Evolutionary conservation across 2,113 vertebrate species (phyloP), one percentile per base, ranked within the genome.

Genomic region (Bungarus multicinctus): DNA sequence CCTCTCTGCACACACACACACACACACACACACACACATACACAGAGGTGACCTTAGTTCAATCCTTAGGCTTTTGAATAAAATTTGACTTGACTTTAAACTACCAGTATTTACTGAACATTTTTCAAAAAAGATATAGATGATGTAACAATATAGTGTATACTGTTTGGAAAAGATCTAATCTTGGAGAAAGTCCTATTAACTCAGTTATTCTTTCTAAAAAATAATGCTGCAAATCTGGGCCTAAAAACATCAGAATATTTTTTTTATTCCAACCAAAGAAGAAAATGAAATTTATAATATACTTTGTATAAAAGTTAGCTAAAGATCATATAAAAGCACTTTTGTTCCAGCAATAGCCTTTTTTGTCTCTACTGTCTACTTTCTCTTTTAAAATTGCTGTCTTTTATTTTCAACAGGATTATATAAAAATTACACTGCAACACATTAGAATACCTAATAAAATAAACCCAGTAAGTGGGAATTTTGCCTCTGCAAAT

Each of bases 301-400:
- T 39, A 5, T 88, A 64, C 7, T 27, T 4, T 81, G 2, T 52
- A 57, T 27, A 47, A 87, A 96, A 18, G n/a, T 74, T 74, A 74
- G 88, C 88, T 74, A 52, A 25, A 9, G 39, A 34, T 89, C 4
- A 45, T 45, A 57, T 18, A 57, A 89, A 53, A 52, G 20, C 52
- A 92, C 93, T 87, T 93, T 55, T 85, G 87, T 7, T 93, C 93
- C 14, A 92, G 60, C 92, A 18, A 86, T 2, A 91, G 88, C 55
- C 34, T 50, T 74, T 18, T 22, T 58, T 27, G 39, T 9, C 69
- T 30, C 88, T 50, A n/a, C 57, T 2, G 23, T 10, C 81, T 88
- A 7, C 8, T 23, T 52, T 74, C n/a, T 91, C 23, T 74, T 27
- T 64, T 58, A n/a, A 74, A 85, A 18, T n/a, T 81, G 27, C 18